Evolutionary conservation across 2,797 vertebrate species (phyloP), one percentile per base, ranked within the genome.

Genomic region (Fratercula arctica): DNA sequence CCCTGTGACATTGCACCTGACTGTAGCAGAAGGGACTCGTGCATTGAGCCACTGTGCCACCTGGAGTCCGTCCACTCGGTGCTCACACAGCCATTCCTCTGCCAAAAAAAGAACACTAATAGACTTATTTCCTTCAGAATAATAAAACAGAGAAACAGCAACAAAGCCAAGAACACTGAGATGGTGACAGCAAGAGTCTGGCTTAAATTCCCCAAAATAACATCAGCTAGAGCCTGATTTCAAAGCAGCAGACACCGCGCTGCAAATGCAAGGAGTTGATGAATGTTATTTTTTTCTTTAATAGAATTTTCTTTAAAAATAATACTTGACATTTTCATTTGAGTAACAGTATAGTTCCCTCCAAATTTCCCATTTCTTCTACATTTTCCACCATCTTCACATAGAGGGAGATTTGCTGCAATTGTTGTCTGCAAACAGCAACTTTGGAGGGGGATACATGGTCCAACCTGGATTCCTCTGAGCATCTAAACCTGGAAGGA

Each of bases 91-190:
- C 70, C 29, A 0, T 20, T 61, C 66, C 33, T 5, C 54, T 39
- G 86, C 78, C 89, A 82, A 53, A 57, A 91, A 84, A 69, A 84
- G 45, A 87, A 57, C 60, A 45, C 39, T 54, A 39, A 50, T 64
- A 77, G 83, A 66, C 75, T 77, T 69, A 60, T 87, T 93, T 88
- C 86, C 84, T 94, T 82, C 81, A 72, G 90, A 92, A 87, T 89
- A 94, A 93, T 89, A 82, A 89, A 93, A 57, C 57, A 94, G 53
- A 43, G 88, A 68, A 95, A 74, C 41, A 53, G 80, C 54, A 94
- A 90, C 93, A 90, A 93, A 94, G 93, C 93, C 94, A 95, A 90
- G 86, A 96, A 95, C 57, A 35, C 3, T 61, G 83, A 90, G 67
- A 86, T 56, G n/a, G 86, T 92, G 90, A 78, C 92, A 87, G 94